Conservation (phyloP, 2,797 vertebrate genomes). For the Hoplostethus mediterraneus region DNA sequence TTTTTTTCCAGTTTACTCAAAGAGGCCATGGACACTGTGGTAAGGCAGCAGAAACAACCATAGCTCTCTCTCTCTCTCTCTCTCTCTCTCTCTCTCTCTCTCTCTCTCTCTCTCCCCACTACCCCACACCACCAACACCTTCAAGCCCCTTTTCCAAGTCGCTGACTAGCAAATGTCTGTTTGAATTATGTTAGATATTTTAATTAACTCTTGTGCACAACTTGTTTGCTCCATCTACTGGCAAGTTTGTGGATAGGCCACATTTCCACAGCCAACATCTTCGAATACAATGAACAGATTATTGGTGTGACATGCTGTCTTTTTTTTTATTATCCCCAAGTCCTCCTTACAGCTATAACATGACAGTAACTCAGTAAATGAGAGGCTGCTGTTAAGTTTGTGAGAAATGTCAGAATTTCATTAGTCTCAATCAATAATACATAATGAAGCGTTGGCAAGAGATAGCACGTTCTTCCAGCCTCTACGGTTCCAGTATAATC, state of each 20-base stretch:
- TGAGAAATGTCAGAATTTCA: background rate
- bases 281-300: too few species aligned
- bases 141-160: constrained; percentile 31
- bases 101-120: background rate
- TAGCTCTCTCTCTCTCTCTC: constrained; percentile 1
- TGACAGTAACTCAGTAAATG: too few species aligned
- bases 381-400: background rate
- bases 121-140: background rate
- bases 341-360: too few species aligned
- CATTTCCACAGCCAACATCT: background rate
- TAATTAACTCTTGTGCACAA: constrained; percentile 59
- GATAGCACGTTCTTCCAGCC: too few species aligned
- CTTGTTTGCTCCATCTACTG: constrained; percentile 78
- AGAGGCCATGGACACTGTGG: background rate
- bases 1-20: background rate
- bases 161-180: constrained; percentile 32
- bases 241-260: constrained; percentile 26
- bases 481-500: too few species aligned
- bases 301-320: too few species aligned
- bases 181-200: constrained; percentile 44
- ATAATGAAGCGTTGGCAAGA: too few species aligned
- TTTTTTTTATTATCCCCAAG: too few species aligned
- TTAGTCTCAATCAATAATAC: background rate
- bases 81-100: constrained; percentile 4
- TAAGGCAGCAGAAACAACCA: constrained; percentile 8